A percentile compares a stretch with the other conserved stretches of the same genome.
phyloP scores from a whole-genome alignment of 1,140 invertebrate species.

The Philopotamus ludificatus region DNA sequence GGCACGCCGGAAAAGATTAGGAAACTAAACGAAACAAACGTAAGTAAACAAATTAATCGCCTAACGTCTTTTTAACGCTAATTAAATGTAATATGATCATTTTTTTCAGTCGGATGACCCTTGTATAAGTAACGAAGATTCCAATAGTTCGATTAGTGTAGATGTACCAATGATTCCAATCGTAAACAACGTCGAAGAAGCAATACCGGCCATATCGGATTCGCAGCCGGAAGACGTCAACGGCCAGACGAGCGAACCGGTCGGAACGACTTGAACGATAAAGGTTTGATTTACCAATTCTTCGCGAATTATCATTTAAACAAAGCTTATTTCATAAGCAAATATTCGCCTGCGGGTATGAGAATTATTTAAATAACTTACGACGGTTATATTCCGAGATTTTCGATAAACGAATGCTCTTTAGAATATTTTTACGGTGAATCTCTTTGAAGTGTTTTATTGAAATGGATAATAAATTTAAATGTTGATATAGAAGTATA shows the following conservation, averaged over 20 bases:
- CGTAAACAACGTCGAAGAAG: not conserved
- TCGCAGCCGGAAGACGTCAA: not conserved
- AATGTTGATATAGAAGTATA: no score
- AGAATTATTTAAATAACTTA: no score
- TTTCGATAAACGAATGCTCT: no score
- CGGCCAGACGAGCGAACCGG: not conserved
- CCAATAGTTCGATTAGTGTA: constrained; percentile 30
- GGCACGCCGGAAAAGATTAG: constrained; percentile 47
- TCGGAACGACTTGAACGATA: constrained; percentile 15
- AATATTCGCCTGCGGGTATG: no score
- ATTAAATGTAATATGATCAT: not conserved
- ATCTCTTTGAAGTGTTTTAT: no score
- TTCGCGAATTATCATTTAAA: no score
- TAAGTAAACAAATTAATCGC: constrained; percentile 41
- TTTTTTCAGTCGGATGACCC: constrained; percentile 35
- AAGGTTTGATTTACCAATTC: no score
- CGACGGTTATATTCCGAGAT: no score
- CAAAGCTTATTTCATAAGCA: no score
- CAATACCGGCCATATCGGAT: not conserved
- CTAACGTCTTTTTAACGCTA: not conserved
- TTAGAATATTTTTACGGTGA: no score
- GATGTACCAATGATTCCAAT: not conserved
- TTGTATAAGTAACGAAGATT: constrained; percentile 32
- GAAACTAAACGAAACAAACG: constrained; percentile 49
- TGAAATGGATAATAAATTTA: no score